A percentile compares a stretch with the other conserved stretches of the same genome.
phyloP scores from a whole-genome alignment of 1,140 invertebrate genomes.

The Achroia grisella region DNA sequence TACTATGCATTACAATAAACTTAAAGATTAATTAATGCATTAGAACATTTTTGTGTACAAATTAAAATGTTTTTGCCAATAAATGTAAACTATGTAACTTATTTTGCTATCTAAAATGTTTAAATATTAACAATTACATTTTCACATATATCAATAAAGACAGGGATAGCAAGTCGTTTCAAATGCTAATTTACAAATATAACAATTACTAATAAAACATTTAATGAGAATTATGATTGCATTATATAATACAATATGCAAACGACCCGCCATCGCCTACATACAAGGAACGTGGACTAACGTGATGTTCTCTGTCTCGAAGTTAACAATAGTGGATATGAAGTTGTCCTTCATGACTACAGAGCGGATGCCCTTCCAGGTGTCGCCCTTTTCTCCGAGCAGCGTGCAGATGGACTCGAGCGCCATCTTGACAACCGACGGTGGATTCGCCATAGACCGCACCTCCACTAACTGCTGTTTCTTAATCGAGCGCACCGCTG shows the following conservation, averaged over 20 bases:
- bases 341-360: constrained; percentile 98
- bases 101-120: constrained; percentile 26
- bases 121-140: too few species aligned
- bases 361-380: constrained; percentile 95
- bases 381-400: constrained; percentile 90
- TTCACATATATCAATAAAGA: too few species aligned
- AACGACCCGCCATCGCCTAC: constrained; percentile 22
- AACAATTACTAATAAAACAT: too few species aligned
- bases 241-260: too few species aligned
- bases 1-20: constrained; percentile 14
- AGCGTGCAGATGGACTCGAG: constrained; percentile 96
- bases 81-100: constrained; percentile 45
- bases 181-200: too few species aligned
- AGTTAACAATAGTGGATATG: constrained; percentile 98
- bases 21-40: constrained; percentile 10
- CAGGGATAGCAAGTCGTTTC: too few species aligned
- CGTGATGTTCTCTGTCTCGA: constrained; percentile 95
- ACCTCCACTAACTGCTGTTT: constrained; percentile 97
- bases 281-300: constrained; percentile 71
- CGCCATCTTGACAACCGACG: constrained; percentile 93
- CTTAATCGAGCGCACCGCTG: constrained; percentile 97
- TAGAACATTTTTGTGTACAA: constrained; percentile 12
- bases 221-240: too few species aligned
- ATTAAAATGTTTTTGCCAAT: constrained; percentile 65
- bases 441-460: constrained; percentile 95